Evolutionary conservation across 1,140 invertebrate species (phyloP).

Genomic region (Pseudomyrmex cubaensis): DNA sequence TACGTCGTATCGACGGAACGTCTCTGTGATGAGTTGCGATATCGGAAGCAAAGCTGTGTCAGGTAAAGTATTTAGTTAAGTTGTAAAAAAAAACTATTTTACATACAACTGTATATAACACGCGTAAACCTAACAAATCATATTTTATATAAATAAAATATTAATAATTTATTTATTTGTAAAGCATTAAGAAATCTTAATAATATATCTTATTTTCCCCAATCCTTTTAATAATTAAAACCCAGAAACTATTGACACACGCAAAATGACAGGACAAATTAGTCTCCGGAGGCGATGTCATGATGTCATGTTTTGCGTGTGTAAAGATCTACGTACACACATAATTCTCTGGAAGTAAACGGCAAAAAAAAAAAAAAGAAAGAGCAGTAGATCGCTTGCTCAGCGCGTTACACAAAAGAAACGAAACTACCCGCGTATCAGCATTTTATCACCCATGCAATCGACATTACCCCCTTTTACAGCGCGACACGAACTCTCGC

Average conservation of each 20-base stretch:
- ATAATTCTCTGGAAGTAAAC: constrained; percentile 46
- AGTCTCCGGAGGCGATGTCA: background rate
- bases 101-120: too few species aligned
- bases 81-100: too few species aligned
- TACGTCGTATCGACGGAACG: background rate
- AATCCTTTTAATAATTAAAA: too few species aligned
- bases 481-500: constrained; percentile 51
- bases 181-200: too few species aligned
- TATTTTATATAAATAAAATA: too few species aligned
- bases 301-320: background rate
- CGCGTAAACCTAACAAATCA: too few species aligned
- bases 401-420: constrained; percentile 48
- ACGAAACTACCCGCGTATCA: constrained; percentile 51
- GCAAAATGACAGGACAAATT: background rate
- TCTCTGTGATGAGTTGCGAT: background rate
- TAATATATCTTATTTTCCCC: too few species aligned
- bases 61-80: constrained; percentile 12
- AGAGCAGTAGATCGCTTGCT: constrained; percentile 33
- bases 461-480: constrained; percentile 58
- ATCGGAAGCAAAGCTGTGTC: background rate
- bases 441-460: constrained; percentile 49
- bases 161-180: too few species aligned
- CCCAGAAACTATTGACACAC: too few species aligned
- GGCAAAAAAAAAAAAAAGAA: constrained; percentile 8
- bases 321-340: constrained; percentile 15